Evolutionary conservation across 2,797 vertebrate genomes (phyloP).

Genomic region (Dallia pectoralis): DNA sequence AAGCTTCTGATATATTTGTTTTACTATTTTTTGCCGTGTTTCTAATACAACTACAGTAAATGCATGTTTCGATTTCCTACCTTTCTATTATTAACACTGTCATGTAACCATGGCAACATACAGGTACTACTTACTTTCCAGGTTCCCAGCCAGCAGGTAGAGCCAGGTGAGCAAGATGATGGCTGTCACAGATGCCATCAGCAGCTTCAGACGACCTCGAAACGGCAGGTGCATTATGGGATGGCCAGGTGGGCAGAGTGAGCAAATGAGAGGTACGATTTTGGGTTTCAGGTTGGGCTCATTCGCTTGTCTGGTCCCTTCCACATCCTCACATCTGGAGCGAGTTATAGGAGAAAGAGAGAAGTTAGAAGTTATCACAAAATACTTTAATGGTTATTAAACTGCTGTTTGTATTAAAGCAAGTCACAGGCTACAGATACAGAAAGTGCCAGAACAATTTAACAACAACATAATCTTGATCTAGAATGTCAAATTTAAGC

Average conservation of each 20-base stretch:
- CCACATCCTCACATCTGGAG: slow-evolving; percentile 71
- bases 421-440: background rate
- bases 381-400: background rate
- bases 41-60: background rate
- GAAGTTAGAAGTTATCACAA: background rate
- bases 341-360: slow-evolving; percentile 10
- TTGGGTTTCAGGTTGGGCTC: slow-evolving; percentile 70
- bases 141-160: slow-evolving; percentile 78
- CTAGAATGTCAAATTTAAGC: background rate
- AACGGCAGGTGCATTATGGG: slow-evolving; percentile 86
- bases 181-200: slow-evolving; percentile 73
- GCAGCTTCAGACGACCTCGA: slow-evolving; percentile 83
- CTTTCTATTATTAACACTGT: background rate
- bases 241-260: slow-evolving; percentile 40
- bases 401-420: background rate
- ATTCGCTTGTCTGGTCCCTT: slow-evolving; percentile 59
- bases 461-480: background rate
- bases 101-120: background rate
- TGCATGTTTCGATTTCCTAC: background rate
- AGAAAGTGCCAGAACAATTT: background rate
- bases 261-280: slow-evolving; percentile 34
- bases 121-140: slow-evolving; percentile 73
- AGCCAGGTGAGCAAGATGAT: slow-evolving; percentile 78
- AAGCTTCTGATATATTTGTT: too few relatives aligned
- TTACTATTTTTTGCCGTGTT: background rate